Conservation (phyloP, 2,113 vertebrate species). For the Synchiropus splendidus region DNA sequence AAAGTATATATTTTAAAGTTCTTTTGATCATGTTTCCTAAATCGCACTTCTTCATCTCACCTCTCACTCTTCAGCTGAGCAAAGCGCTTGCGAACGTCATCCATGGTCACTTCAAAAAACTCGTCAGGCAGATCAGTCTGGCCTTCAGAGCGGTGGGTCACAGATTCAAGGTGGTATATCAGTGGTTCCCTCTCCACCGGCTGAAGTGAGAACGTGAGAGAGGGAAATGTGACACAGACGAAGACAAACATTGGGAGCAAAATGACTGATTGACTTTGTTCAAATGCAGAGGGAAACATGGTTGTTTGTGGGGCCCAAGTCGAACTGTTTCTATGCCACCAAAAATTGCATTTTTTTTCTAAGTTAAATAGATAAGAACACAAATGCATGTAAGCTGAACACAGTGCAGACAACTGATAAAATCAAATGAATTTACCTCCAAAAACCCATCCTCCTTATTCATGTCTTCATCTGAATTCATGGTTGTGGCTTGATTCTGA, state of each 20-base stretch:
- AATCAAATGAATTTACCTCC: constrained; percentile 41
- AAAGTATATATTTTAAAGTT: background rate
- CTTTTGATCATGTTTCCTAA: background rate
- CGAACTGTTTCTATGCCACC: no score
- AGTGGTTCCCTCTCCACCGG: constrained; percentile 68
- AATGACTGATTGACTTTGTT: no score
- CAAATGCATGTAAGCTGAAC: no score
- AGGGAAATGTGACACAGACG: background rate
- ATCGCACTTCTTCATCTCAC: constrained; percentile 47
- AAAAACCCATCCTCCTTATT: constrained; percentile 31
- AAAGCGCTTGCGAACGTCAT: constrained; percentile 85
- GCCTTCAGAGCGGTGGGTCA: constrained; percentile 27
- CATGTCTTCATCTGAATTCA: constrained; percentile 12
- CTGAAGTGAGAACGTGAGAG: constrained; percentile 19
- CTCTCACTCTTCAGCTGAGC: constrained; percentile 89
- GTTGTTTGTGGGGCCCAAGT: no score
- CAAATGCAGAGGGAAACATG: no score
- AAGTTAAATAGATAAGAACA: no score
- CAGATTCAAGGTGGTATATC: constrained; percentile 77
- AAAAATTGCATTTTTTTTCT: no score
- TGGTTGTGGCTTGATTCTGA: constrained; percentile 23
- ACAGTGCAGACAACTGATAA: background rate
- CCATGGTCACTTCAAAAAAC: constrained; percentile 92
- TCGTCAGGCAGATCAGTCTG: constrained; percentile 77
- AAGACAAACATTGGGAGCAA: no score